phyloP scores from a whole-genome alignment of 2,797 vertebrate genomes.

The Falco cherrug region DNA sequence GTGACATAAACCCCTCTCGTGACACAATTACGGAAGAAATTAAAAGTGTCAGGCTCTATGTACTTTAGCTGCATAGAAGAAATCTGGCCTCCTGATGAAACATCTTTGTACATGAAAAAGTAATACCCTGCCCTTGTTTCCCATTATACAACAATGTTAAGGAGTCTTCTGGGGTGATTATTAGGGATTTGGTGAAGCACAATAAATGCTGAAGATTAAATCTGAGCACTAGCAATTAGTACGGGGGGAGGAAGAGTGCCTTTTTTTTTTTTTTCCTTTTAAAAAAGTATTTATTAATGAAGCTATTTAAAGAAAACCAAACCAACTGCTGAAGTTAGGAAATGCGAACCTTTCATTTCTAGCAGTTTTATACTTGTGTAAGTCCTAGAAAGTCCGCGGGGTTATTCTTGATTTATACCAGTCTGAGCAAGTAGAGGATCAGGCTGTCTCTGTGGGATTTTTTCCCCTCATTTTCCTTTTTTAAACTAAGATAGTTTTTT shows the following conservation, averaged over 20 bases:
- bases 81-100: slow-evolving; percentile 71
- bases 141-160: slow-evolving; percentile 74
- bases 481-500: slow-evolving; percentile 27
- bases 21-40: slow-evolving; percentile 74
- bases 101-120: slow-evolving; percentile 73
- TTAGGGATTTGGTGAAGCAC: slow-evolving; percentile 72
- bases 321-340: slow-evolving; percentile 48
- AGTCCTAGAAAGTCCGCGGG: slow-evolving; percentile 47
- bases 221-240: slow-evolving; percentile 70
- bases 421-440: slow-evolving; percentile 55
- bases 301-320: slow-evolving; percentile 60
- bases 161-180: slow-evolving; percentile 73
- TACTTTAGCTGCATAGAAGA: slow-evolving; percentile 67
- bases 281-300: slow-evolving; percentile 65
- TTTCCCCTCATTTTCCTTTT: slow-evolving; percentile 41
- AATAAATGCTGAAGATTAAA: slow-evolving; percentile 72
- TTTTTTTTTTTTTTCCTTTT: background rate
- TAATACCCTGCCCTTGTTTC: slow-evolving; percentile 74
- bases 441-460: slow-evolving; percentile 53
- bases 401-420: slow-evolving; percentile 61
- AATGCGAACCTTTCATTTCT: slow-evolving; percentile 64
- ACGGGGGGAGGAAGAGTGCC: slow-evolving; percentile 32
- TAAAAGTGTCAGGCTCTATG: slow-evolving; percentile 73
- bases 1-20: slow-evolving; percentile 64
- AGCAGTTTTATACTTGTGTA: slow-evolving; percentile 57